Base-by-base conservation (phyloP, 1,140 invertebrate genomes). In the Ephestia elutella region DNA sequence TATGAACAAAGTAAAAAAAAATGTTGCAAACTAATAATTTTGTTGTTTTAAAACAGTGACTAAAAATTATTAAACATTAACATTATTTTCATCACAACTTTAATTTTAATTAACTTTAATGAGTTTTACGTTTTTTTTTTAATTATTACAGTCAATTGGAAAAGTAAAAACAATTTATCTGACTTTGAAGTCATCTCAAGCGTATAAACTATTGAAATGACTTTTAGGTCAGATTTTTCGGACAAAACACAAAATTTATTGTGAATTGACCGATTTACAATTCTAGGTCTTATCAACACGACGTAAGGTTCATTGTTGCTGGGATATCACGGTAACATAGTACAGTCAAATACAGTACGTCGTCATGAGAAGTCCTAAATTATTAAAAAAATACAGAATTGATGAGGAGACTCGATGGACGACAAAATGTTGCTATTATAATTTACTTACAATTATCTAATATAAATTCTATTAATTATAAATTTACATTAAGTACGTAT, bases 401-500 rank as follows among this genome's bases (percentile, higher is more conserved):
- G 0, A 59, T 59, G 54, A 71, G 64, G 68, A 73, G 71, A 78
- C 73, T 60, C 10, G 65, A 72, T 67, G 71, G 78, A 81, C 82
- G 82, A 88, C 86, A 86, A 84, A 81, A 86, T 65, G 63, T 71
- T 70, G 69, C 70, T 82, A 81, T 81, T 76, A 85, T 86, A 86
- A 86, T 84, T 86, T 86, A 83, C 83, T 84, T 86, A 86, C 44
- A 78, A 77, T 87, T 87, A 85, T 81, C 82, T 86, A 85, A 85
- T 86, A 88, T 87, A 87, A 84, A 85, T 84, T 87, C 80, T 86
- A 85, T 82, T 72, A 78, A 85, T 82, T 72, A 79, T 83, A 82
- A 32, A 80, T 83, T 88, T 88, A 88, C 81, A 88, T 86, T 88
- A 88, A 88, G 86, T 88, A 88, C 86, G 86, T 88, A 88, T 88